Evolutionary conservation across 2,888 invertebrate genomes (phyloP).

Genomic region (Frankliniella intonsa): DNA sequence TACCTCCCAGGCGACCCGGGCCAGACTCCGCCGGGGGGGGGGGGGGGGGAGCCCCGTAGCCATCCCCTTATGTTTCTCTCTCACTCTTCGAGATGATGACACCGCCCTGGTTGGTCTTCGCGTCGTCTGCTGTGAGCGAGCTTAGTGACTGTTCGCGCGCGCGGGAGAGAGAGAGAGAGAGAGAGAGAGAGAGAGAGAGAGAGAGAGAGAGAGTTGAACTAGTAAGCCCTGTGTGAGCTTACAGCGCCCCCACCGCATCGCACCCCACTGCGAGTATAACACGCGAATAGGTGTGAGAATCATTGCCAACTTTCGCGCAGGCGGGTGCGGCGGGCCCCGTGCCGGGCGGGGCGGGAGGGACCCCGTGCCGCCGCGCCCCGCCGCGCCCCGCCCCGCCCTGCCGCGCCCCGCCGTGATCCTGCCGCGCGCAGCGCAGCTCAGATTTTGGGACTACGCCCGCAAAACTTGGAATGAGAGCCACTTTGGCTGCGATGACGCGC

Average conservation of each 20-base stretch:
- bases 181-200: neutral
- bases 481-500: neutral
- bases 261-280: neutral
- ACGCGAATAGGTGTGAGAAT: constrained; percentile 14
- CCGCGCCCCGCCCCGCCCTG: neutral
- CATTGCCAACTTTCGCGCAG: neutral
- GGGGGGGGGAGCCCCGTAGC: too few species aligned
- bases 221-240: constrained; percentile 1
- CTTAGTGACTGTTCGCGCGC: neutral
- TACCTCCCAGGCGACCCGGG: neutral
- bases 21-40: too few species aligned
- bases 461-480: constrained; percentile 23
- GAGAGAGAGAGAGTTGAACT: neutral
- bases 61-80: neutral
- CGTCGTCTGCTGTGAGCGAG: too few species aligned
- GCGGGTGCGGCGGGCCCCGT: neutral
- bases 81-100: neutral
- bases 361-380: neutral
- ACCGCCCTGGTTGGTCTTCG: neutral
- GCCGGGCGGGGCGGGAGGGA: neutral
- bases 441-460: constrained; percentile 20
- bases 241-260: neutral
- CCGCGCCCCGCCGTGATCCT: neutral
- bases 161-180: neutral
- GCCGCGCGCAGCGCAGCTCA: neutral